phyloP scores from a whole-genome alignment of 2,797 vertebrate species.

The Esox lucius region DNA sequence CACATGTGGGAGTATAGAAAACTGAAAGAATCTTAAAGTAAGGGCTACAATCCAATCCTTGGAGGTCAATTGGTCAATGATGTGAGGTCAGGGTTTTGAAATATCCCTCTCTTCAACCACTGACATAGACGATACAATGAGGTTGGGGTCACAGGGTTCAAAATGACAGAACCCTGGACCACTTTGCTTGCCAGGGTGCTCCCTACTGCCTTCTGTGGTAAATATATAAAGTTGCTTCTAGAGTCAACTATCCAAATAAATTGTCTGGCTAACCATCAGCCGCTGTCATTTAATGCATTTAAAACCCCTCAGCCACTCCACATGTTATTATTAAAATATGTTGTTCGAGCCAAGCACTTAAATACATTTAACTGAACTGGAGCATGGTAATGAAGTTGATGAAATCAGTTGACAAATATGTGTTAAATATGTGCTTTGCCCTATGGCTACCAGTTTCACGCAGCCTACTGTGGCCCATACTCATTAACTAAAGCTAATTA shows the following conservation, averaged over 20 bases:
- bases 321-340: not conserved
- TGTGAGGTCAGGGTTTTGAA: not conserved
- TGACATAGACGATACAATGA: not conserved
- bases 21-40: no score
- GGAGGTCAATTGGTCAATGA: not conserved
- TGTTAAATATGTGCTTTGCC: not conserved
- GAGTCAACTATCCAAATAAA: not conserved
- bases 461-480: not conserved
- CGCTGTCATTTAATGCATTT: not conserved
- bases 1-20: no score
- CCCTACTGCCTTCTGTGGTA: not conserved
- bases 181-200: not conserved
- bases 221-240: not conserved
- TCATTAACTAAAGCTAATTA: conserved; percentile 10
- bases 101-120: not conserved
- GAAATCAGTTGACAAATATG: not conserved
- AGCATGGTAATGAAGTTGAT: not conserved
- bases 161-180: not conserved
- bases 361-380: not conserved
- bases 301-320: no score
- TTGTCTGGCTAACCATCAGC: not conserved
- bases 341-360: not conserved
- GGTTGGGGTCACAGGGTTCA: not conserved
- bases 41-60: not conserved
- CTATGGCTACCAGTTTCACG: not conserved